These are phyloP conservation scores for Microctenopoma steveboyesi DNA, from an alignment of 2,797 vertebrate genomes.

Conservation along the genomic window DNA sequence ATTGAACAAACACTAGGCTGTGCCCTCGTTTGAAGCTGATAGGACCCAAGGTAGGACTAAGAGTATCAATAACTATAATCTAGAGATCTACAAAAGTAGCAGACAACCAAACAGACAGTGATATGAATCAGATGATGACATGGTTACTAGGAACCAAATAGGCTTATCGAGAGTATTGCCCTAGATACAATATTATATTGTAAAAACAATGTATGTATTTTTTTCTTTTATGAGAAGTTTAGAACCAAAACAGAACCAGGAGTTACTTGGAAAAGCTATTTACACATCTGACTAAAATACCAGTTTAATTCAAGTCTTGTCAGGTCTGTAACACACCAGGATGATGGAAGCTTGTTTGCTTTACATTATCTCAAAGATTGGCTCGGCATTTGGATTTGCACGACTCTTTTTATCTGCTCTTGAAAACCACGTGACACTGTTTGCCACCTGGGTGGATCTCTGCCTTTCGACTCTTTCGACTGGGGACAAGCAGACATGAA, in stretches of 20 bases:
- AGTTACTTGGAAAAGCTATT: neutral
- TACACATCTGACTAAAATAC: neutral
- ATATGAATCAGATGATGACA: neutral
- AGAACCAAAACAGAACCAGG: too few species aligned
- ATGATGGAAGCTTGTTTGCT: slow-evolving; percentile 38
- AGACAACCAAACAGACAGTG: too few species aligned
- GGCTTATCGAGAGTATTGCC: neutral
- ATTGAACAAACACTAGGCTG: too few species aligned
- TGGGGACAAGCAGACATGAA: slow-evolving; percentile 53
- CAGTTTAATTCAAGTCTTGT: slow-evolving; percentile 29
- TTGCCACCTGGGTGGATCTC: slow-evolving; percentile 50
- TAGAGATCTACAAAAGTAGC: too few species aligned
- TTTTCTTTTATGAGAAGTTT: neutral
- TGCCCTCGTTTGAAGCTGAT: too few species aligned
- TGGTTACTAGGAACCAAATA: neutral
- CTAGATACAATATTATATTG: neutral
- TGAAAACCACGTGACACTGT: slow-evolving; percentile 57
- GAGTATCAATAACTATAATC: too few species aligned
- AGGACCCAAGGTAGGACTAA: too few species aligned
- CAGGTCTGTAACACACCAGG: slow-evolving; percentile 25
- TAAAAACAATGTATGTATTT: too few species aligned
- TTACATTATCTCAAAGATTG: slow-evolving; percentile 36
- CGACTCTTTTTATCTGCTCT: slow-evolving; percentile 47
- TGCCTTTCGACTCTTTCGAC: slow-evolving; percentile 17
- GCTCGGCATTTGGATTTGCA: slow-evolving; percentile 55